Evolutionary conservation across 2,797 vertebrate genomes (phyloP), one percentile per base, ranked within the genome.

Genomic region (Limnodromus scolopaceus): DNA sequence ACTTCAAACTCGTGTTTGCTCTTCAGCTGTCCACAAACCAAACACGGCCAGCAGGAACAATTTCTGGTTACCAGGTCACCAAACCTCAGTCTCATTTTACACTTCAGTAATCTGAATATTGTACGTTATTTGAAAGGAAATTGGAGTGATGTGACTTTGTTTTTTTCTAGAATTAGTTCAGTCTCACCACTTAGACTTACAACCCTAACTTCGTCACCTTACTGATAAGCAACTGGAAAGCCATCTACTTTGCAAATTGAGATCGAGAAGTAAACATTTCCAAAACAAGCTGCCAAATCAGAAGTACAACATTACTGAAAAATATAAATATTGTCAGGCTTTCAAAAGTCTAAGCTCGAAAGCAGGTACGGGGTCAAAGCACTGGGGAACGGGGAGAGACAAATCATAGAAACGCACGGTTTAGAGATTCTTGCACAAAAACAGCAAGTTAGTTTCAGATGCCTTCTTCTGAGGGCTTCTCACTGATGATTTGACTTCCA

Each of bases 21-120:
- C 90, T 95, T 75, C 72, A 69, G 80, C 76, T 94, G 84, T 58
- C 84, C 86, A 86, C 81, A 84, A 65, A 91, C 92, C 78, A 84
- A 69, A 91, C 91, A 78, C 3, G 39, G 66, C 32, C 78, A 61
- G 66, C 68, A 34, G 39, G 82, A 95, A 87, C 94, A 92, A 93
- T 57, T 94, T 91, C 95, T 95, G 77, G 90, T 92, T 95, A 96
- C 70, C 90, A 91, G 93, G 92, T 96, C 93, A 93, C 85, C 85
- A 95, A 95, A 93, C 77, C 87, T 83, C 39, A 64, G 81, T 66
- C 94, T 96, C 88, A 77, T 96, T 96, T 95, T 94, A 95, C 92
- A 94, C 96, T 75, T 94, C 92, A 94, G 85, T 88, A 91, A 89
- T 77, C 77, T 77, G 90, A 94, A 97, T 57, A 41, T 48, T 36